Evolutionary conservation across 2,797 vertebrate genomes (phyloP).

Genomic region (Alectoris magna): DNA sequence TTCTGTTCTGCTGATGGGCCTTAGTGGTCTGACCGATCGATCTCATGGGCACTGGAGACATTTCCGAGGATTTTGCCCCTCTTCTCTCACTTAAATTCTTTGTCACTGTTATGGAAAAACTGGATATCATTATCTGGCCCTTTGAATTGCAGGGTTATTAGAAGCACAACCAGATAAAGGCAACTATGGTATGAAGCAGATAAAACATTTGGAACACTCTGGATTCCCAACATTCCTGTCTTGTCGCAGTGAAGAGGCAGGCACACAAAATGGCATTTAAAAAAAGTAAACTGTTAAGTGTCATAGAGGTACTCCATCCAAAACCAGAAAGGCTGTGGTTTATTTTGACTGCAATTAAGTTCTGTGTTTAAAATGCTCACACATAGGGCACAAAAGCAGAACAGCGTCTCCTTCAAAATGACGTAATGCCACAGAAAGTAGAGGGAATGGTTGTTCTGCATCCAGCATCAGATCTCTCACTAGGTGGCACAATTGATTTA

Average conservation of each 20-base stretch:
- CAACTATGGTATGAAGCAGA: neutral
- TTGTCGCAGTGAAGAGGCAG: neutral
- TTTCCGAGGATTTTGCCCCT: conserved; percentile 87
- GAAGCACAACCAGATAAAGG: neutral
- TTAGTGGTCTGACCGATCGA: conserved; percentile 85
- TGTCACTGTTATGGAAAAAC: conserved; percentile 83
- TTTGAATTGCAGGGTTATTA: conserved; percentile 19
- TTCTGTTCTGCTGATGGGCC: conserved; percentile 87
- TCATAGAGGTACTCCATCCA: neutral
- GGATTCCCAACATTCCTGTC: neutral
- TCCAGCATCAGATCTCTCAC: neutral
- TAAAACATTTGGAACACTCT: neutral
- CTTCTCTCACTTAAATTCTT: conserved; percentile 93
- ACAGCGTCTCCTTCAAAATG: neutral
- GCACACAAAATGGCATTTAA: neutral
- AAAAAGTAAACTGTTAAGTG: neutral
- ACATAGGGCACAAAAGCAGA: neutral
- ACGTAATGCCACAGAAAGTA: rapidly evolving
- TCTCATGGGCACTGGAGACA: conserved; percentile 92
- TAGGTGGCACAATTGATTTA: conserved; percentile 65
- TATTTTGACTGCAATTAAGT: neutral
- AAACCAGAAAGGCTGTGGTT: neutral
- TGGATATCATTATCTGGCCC: neutral
- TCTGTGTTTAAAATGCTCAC: neutral
- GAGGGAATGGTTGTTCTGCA: neutral